Base-by-base conservation (phyloP, 2,888 invertebrate species). In the Dryobotodes eremita region DNA sequence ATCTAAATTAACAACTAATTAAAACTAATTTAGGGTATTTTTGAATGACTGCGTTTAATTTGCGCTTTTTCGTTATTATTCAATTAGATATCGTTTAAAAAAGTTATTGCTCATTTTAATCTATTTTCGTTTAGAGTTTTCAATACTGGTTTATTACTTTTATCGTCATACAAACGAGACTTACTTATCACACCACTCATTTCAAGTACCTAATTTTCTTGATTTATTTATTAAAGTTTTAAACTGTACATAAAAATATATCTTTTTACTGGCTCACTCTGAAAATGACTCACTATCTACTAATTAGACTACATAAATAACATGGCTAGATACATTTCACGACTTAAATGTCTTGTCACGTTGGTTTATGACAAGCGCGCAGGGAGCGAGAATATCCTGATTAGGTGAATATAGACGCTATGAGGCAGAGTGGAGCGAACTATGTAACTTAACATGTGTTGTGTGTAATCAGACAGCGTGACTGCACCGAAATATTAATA, bases 401-500 rank as follows among this genome's bases (percentile, higher is more conserved):
- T 77, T 50, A 68, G 23, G 13, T 66, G 11, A n/a, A 26, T 50
- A n/a, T 59, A 17, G 50, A 68, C 17, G 42, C 50, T 59, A 6
- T 68, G 50, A 26, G 74, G 8, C 57, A 10, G 17, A 57, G 31
- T 15, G 31, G 11, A 15, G 15, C 15, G 36, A 50, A 20, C 15
- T 46, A 53, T 26, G 3, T 79, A 8, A 57, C 64, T 36, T 1
- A 55, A 42, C 57, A 15, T 57, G 23, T 46, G 7, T 42, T 23
- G 36, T 31, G 8, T 17, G 36, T 50, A 36, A 55, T 50, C 26
- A 42, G 71, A 7, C 71, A 46, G 36, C 50, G 26, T 31, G 15
- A 68, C 75, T 80, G 75, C 48, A 50, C 17, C 42, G 23, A 36
- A 74, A 75, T 79, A 79, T 72, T 53, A 79, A 79, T 79, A 71